Evolutionary conservation across 2,888 invertebrate genomes (phyloP).

Genomic region (Ypsolopha sequella): DNA sequence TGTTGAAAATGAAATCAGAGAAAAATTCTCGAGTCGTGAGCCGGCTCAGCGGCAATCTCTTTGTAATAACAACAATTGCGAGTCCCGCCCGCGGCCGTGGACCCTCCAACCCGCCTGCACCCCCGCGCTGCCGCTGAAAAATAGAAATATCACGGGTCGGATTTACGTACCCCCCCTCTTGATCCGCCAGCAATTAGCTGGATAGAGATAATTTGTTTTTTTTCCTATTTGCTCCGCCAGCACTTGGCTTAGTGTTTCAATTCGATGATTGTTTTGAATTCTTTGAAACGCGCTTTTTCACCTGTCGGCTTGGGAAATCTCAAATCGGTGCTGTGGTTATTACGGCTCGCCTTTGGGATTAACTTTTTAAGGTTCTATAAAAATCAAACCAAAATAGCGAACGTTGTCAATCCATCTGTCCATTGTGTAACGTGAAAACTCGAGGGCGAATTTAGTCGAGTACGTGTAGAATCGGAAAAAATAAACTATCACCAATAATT

Average conservation of each 20-base stretch:
- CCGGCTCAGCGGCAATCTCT: constrained; percentile 60
- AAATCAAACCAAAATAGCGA: too few species aligned
- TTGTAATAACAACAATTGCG: constrained; percentile 69
- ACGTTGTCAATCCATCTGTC: too few species aligned
- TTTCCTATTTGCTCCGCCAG: constrained; percentile 32
- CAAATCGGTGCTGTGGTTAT: constrained; percentile 16
- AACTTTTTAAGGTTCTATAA: constrained; percentile 9
- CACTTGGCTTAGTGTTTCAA: constrained; percentile 48
- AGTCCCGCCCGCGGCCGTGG: constrained; percentile 46
- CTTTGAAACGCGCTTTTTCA: constrained; percentile 16
- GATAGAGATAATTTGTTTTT: constrained; percentile 60
- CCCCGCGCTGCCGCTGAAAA: constrained; percentile 23
- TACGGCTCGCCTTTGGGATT: constrained; percentile 13
- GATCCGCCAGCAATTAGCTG: constrained; percentile 62
- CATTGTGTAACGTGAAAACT: too few species aligned
- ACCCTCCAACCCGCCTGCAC: constrained; percentile 17
- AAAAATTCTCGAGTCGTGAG: constrained; percentile 48
- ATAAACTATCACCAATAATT: too few species aligned
- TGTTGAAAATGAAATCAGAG: constrained; percentile 39
- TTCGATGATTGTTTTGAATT: constrained; percentile 49
- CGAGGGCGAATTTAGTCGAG: too few species aligned
- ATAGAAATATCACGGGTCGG: constrained; percentile 41
- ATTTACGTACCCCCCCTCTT: constrained; percentile 52
- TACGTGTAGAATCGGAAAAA: too few species aligned
- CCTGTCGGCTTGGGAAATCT: constrained; percentile 16